phyloP scores from a whole-genome alignment of 2,113 vertebrate genomes.

The Prochilodus magdalenae region DNA sequence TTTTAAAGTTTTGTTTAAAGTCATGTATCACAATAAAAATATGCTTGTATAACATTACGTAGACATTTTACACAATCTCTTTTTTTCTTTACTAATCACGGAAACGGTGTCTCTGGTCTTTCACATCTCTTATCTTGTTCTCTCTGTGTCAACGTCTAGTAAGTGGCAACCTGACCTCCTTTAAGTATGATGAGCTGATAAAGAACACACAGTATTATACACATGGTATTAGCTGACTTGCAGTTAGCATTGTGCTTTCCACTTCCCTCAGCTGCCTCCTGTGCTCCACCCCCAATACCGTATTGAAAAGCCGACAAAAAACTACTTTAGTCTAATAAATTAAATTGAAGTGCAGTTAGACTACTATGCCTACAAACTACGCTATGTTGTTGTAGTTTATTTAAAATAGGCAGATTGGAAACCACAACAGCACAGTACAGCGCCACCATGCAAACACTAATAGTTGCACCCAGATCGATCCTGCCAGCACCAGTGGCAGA shows the following conservation, averaged over 20 bases:
- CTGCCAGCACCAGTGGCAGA: too few species aligned
- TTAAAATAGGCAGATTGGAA: too few species aligned
- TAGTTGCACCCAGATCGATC: too few species aligned
- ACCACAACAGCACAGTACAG: too few species aligned
- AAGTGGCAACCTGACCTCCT: background rate
- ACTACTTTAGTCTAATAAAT: background rate
- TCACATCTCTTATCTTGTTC: background rate
- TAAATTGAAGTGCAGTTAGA: too few species aligned
- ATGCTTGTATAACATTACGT: constrained; percentile 27
- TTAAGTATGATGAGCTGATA: background rate
- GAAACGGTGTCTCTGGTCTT: background rate
- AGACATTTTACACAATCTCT: background rate
- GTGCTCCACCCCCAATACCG: background rate
- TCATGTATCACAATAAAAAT: background rate
- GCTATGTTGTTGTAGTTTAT: too few species aligned
- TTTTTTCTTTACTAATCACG: background rate
- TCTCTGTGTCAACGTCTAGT: background rate
- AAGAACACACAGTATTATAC: too few species aligned
- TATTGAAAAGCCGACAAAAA: background rate
- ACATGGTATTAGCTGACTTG: too few species aligned
- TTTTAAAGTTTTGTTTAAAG: background rate
- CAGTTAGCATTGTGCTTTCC: too few species aligned
- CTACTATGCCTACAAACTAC: too few species aligned
- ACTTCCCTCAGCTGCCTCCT: background rate
- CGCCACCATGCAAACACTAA: too few species aligned